Base-by-base conservation (phyloP, 2,113 vertebrate species). In the Callaeas wilsoni region DNA sequence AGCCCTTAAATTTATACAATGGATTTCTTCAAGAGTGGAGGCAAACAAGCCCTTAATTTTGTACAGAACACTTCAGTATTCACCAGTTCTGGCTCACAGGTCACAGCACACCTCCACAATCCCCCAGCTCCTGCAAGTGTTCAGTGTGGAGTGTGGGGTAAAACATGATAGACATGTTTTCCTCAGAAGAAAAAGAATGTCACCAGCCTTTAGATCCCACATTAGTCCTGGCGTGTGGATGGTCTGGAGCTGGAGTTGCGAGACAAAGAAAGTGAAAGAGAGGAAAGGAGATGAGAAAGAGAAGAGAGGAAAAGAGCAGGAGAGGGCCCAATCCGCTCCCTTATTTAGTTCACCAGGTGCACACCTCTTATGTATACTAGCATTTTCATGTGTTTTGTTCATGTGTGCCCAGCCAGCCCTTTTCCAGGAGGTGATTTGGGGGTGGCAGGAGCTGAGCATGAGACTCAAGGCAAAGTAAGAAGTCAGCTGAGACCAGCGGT, bases 221-320 rank as follows among this genome's bases (percentile, higher is more conserved):
- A 0, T 0, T 35, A 60, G 13, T n/a, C 42, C 46, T 52, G 37
- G 26, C 1, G 0, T 4, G 5, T 44, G 56, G 56, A 21, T 37
- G 8, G 16, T 44, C 20, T 2, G 0, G 13, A 62, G 56, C 26
- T 21, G 47, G 17, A 63, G 17, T 0, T 44, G 8, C 0, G 2
- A 46, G 57, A 73, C 22, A 32, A 27, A 68, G 22, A 20, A 22
- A 68, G 9, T 27, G 44, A 29, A 50, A 35, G 35, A n/a, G 23
- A 57, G 8, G 10, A 57, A 33, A 68, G n/a, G 22, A 47, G 11
- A 49, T 6, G 27, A 39, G 29, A 80, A 65, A 15, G 12, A 30
- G 12, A 46, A 27, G 30, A 41, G 25, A n/a, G 30, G 30, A 60
- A 20, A 83, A 12, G 46, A 62, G 20, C 21, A 44, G 32, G 41